Percentiles rank a stretch among this genome's conserved stretches.
phyloP scores from a whole-genome alignment of 2,888 invertebrate species.

The Callimorpha dominula region DNA sequence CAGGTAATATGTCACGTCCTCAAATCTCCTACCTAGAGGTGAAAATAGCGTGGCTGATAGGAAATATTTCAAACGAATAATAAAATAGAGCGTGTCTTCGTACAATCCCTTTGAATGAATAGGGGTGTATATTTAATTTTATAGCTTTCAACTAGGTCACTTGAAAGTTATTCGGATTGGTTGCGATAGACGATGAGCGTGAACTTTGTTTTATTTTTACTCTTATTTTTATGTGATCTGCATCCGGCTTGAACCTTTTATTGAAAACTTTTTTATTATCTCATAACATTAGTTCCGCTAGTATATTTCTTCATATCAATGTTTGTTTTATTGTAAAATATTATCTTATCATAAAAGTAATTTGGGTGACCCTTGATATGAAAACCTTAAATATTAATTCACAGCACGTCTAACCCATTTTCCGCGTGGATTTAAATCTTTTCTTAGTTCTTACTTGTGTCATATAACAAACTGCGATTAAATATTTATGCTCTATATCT shows the following conservation, averaged over 20 bases:
- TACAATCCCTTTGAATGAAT: slow-evolving; percentile 43
- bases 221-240: slow-evolving; percentile 12
- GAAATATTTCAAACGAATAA: slow-evolving; percentile 47
- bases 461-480: too few species aligned
- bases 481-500: not conserved
- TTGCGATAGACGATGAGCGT: slow-evolving; percentile 10
- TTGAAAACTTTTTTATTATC: slow-evolving; percentile 4
- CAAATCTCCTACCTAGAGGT: slow-evolving; percentile 43
- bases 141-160: slow-evolving; percentile 31
- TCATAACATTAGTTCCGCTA: not conserved
- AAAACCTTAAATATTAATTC: not conserved
- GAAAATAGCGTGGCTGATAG: slow-evolving; percentile 46
- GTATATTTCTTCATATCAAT: not conserved
- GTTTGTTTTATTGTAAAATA: not conserved
- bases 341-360: not conserved
- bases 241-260: not conserved
- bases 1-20: slow-evolving; percentile 35
- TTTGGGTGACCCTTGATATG: not conserved
- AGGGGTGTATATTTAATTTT: slow-evolving; percentile 41
- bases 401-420: not conserved
- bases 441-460: not conserved
- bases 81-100: slow-evolving; percentile 46
- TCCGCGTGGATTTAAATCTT: not conserved
- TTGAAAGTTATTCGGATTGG: slow-evolving; percentile 24
- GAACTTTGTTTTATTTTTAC: slow-evolving; percentile 9